These are phyloP conservation scores for Vanacampus margaritifer DNA, from an alignment of 2,113 vertebrate genomes.

Conservation along the genomic window DNA sequence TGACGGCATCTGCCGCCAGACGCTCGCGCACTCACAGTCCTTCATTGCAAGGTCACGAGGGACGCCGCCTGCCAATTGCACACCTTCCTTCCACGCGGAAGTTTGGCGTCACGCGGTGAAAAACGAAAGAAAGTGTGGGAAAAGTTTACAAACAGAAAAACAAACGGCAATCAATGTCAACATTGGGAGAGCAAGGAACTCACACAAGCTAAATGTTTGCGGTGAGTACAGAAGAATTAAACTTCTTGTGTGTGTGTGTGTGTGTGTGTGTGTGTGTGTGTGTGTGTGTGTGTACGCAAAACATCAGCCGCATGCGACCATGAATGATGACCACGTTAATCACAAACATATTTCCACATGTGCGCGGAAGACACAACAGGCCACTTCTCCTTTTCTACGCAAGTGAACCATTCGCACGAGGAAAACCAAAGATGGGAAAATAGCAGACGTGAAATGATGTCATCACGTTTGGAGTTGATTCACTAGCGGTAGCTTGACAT, in stretches of 20 bases:
- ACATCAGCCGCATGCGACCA: constrained; percentile 3
- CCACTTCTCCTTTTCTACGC: neutral
- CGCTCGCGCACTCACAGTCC: neutral
- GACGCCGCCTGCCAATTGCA: neutral
- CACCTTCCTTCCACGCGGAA: too few species aligned
- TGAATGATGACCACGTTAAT: constrained; percentile 7
- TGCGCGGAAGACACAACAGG: neutral
- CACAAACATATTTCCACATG: constrained; percentile 8
- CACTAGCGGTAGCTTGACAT: neutral
- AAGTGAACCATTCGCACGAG: neutral
- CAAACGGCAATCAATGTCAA: neutral
- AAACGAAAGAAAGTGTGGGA: neutral
- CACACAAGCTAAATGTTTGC: constrained; percentile 40
- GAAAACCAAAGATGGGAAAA: neutral
- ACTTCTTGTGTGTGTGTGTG: constrained; percentile 52
- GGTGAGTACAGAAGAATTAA: constrained; percentile 54
- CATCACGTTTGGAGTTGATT: neutral
- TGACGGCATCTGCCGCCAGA: neutral
- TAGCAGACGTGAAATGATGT: neutral
- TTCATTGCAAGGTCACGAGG: neutral
- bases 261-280: constrained; percentile 8
- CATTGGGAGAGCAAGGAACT: constrained; percentile 4
- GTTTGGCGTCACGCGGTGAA: neutral
- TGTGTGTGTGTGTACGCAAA: neutral
- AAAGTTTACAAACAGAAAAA: constrained; percentile 3